Evolutionary conservation across 1,140 invertebrate genomes (phyloP), one percentile per base, ranked within the genome.

Genomic region (Hylaeus anthracinus): DNA sequence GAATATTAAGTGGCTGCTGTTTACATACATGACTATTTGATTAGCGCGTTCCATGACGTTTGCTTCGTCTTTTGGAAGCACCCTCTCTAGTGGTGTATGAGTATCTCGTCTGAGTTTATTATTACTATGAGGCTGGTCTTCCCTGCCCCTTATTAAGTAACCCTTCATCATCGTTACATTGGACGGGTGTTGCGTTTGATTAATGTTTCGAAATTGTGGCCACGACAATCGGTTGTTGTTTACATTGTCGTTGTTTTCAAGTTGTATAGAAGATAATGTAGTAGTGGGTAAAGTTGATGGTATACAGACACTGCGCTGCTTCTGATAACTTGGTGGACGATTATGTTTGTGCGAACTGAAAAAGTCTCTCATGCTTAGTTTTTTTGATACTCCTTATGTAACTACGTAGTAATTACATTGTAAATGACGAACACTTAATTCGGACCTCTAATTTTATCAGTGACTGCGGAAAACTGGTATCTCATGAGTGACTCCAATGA

Each of bases 21-120:
- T 92, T 94, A 96, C 96, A 94, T 97, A 97, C 96, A 96, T 97
- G 91, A 97, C 96, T 93, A 97, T 97, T 92, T 96, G 96, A 94
- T 96, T 97, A 90, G 96, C 96, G 91, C 96, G 95, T 94, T 97
- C 96, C 94, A 97, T 96, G 87, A 96, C 96, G 91, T 96, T 96
- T 83, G 95, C 95, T 94, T 97, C 96, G 90, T 96, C 95, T 86
- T 95, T 95, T 91, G 95, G 94, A 90, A 95, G 91, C 85, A 94
- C 94, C 82, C 94, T 92, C 90, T 94, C 94, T 76, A 94, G 93
- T 84, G 94, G 93, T 79, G 91, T 91, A 82, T 93, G 92, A 89
- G 87, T 92, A 86, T 92, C 92, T 86, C 90, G 91, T 83, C 91
- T 92, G 88, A 92, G 90, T 91, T 89, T 93, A 93, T 92, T 92